Evolutionary conservation across 2,888 invertebrate species (phyloP).

Genomic region (Asteroscopus sphinx): DNA sequence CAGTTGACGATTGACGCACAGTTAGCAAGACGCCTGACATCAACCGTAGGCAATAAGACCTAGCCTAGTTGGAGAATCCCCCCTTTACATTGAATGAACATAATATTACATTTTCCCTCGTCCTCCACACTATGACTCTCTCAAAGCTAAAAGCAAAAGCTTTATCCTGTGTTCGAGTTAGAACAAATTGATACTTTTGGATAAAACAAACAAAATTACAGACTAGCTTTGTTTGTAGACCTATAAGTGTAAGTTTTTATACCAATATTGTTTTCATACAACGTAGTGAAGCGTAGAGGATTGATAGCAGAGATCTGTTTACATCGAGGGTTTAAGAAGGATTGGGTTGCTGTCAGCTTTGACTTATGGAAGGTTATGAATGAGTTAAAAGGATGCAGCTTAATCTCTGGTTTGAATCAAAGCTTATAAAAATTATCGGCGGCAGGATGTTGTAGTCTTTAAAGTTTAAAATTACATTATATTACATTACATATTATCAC

Average conservation of each 20-base stretch:
- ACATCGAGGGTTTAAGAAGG: conserved; percentile 24
- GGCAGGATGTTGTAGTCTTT: background rate
- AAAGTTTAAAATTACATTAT: background rate
- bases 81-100: no score
- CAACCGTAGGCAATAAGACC: no score
- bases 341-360: conserved; percentile 35
- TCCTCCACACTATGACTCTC: no score
- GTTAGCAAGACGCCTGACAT: no score
- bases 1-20: no score
- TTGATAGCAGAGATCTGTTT: conserved; percentile 42
- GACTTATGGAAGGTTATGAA: conserved; percentile 34
- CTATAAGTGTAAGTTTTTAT: conserved; percentile 22
- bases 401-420: conserved; percentile 5
- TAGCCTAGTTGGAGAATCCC: no score
- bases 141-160: no score
- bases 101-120: no score
- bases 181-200: no score
- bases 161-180: no score
- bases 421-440: conserved; percentile 12
- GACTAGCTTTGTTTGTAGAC: background rate
- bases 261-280: conserved; percentile 16
- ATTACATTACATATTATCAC: no score
- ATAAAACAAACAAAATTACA: background rate
- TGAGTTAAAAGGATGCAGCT: conserved; percentile 43
- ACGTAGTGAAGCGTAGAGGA: conserved; percentile 39